phyloP scores from a whole-genome alignment of 2,797 vertebrate species.

The Rhodeus uyekii region DNA sequence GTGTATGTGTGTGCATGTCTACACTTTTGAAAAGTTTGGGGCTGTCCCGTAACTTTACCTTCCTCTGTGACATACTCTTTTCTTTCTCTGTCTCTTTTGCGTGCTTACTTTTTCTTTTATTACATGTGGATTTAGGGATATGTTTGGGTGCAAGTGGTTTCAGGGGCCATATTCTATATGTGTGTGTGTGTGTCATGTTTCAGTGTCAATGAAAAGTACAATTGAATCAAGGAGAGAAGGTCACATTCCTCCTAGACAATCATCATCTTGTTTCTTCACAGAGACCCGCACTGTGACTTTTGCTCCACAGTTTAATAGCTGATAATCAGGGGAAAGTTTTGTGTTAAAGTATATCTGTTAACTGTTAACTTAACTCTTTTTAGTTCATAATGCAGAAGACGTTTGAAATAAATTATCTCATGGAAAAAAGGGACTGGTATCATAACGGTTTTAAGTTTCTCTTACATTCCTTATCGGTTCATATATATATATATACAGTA shows the following conservation, averaged over 20 bases:
- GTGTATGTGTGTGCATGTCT: constrained; percentile 17
- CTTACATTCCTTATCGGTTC: neutral
- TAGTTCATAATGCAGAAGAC: neutral
- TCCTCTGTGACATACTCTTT: neutral
- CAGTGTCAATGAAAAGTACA: constrained; percentile 23
- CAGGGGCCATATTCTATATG: constrained; percentile 25
- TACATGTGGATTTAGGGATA: neutral
- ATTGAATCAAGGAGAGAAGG: constrained; percentile 42
- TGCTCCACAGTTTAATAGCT: constrained; percentile 11
- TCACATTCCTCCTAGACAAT: constrained; percentile 52
- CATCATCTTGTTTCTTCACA: constrained; percentile 43
- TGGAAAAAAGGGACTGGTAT: neutral
- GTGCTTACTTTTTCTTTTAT: constrained; percentile 1
- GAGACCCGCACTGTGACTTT: constrained; percentile 28
- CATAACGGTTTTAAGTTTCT: neutral
- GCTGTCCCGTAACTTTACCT: constrained; percentile 12
- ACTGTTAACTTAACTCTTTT: neutral
- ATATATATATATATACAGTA: no score
- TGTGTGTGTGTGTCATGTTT: constrained; percentile 16
- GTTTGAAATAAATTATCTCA: neutral
- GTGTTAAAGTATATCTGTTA: constrained; percentile 22
- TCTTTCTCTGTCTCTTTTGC: neutral
- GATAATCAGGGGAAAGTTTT: constrained; percentile 25
- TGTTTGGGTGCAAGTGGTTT: neutral
- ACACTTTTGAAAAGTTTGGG: constrained; percentile 6